Evolutionary conservation across 2,797 vertebrate species (phyloP), one percentile per base, ranked within the genome.

Genomic region (Paedocypris micromegethes): DNA sequence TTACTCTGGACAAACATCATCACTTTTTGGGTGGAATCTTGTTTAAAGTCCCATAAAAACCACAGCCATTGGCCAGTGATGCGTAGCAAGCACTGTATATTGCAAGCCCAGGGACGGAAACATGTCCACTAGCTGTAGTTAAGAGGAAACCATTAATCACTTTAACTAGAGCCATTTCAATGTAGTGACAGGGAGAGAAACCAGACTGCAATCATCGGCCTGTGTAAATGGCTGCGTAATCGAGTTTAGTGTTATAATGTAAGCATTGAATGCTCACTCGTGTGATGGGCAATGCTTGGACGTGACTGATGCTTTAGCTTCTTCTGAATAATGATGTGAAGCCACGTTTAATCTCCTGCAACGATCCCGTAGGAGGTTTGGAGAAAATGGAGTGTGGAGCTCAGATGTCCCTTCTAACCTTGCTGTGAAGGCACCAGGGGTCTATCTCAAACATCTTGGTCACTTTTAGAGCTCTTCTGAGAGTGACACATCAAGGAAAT

Each of bases 161-260:
- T 64, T 70, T 58, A 70, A 64, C 68, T 57, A 51, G 52, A 70
- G 60, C 42, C n/a, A 41, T 58, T 64, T 70, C 68, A 58, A 42
- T 0, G 37, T 9, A 5, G 23, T 58, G 54, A 64, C 5, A 1
- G 53, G 53, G 59, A 49, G 45, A 8, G 44, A 70, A 64, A 44
- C 23, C 53, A 63, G 53, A 51, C 68, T 57, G 41, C 47, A 9
- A 55, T 58, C 51, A 64, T 64, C 68, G 45, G 46, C 23, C 9
- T 64, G 53, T 46, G 53, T 70, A 57, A 70, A 70, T 70, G 54
- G 51, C 54, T 47, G 5, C 42, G 48, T 58, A 51, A 57, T 64
- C 23, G 56, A 46, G 56, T 62, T 62, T 56, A 49, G 64, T 9
- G 47, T 51, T 64, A 56, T 56, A 57, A 64, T 51, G 37, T 70